phyloP scores from a whole-genome alignment of 2,888 invertebrate species.

The Cerceris rybyensis region DNA sequence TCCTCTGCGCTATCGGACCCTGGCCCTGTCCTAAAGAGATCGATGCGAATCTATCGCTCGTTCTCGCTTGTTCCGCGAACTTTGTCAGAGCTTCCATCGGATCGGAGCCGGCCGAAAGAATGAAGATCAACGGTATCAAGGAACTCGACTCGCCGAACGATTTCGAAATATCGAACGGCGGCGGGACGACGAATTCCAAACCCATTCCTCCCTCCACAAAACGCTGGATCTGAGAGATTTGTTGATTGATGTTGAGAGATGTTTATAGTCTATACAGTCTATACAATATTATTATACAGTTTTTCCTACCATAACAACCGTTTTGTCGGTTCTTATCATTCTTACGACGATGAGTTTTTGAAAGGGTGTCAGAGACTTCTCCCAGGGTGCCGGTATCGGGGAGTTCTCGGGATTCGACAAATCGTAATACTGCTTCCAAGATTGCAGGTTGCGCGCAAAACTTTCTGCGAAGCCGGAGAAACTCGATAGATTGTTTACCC shows the following conservation, averaged over 20 bases:
- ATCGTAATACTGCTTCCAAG: conserved; percentile 83
- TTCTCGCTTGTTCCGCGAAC: conserved; percentile 83
- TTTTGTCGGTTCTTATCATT: conserved; percentile 84
- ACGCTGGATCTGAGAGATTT: conserved; percentile 77
- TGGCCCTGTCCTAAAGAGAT: conserved; percentile 84
- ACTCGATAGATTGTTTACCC: conserved; percentile 80
- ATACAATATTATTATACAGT: no score
- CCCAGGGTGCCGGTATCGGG: conserved; percentile 83
- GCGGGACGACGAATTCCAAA: conserved; percentile 76
- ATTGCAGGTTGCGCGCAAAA: conserved; percentile 78
- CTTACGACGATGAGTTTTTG: conserved; percentile 84
- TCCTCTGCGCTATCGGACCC: conserved; percentile 79
- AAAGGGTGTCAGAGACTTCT: conserved; percentile 82
- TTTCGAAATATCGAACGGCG: conserved; percentile 84
- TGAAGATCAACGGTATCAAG: conserved; percentile 85
- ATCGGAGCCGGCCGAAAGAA: conserved; percentile 85
- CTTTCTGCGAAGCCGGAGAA: conserved; percentile 79
- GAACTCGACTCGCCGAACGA: conserved; percentile 85
- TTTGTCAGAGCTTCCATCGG: conserved; percentile 84
- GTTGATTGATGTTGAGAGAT: no score
- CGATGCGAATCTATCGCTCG: conserved; percentile 80
- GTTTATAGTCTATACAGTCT: no score
- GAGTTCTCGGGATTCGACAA: conserved; percentile 80
- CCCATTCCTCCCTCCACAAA: conserved; percentile 79
- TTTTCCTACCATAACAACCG: conserved; percentile 64